phyloP scores from a whole-genome alignment of 2,113 vertebrate species.

The Halichoerus grypus region DNA sequence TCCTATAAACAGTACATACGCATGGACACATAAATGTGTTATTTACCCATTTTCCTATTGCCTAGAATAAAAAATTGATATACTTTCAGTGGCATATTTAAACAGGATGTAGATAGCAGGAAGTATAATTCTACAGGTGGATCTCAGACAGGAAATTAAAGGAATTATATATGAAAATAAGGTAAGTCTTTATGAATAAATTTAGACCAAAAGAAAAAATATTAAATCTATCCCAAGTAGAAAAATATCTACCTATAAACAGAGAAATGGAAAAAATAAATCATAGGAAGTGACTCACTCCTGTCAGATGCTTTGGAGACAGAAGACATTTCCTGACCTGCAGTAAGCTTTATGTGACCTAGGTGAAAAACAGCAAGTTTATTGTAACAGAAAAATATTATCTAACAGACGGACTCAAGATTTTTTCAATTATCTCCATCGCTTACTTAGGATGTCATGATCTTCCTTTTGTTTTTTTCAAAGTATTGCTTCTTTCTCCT shows the following conservation, averaged over 20 bases:
- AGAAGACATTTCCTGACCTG: slow-evolving; percentile 44
- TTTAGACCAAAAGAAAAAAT: slow-evolving; percentile 46
- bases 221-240: background rate
- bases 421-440: background rate
- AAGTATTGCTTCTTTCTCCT: slow-evolving; percentile 22
- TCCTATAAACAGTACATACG: background rate
- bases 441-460: background rate
- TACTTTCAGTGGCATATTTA: background rate
- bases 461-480: background rate
- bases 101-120: background rate
- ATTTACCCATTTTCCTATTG: slow-evolving; percentile 64
- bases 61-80: background rate
- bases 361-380: slow-evolving; percentile 1
- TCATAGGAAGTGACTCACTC: slow-evolving; percentile 13
- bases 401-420: background rate
- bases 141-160: slow-evolving; percentile 38
- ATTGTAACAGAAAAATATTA: background rate
- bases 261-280: background rate
- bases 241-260: background rate
- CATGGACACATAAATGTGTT: background rate
- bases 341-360: background rate
- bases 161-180: background rate
- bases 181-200: background rate
- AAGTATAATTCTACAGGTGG: slow-evolving; percentile 84
- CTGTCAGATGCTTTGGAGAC: slow-evolving; percentile 29